Evolutionary conservation across 2,888 invertebrate genomes (phyloP), one percentile per base, ranked within the genome.

Genomic region (Platycheirus rosarum): DNA sequence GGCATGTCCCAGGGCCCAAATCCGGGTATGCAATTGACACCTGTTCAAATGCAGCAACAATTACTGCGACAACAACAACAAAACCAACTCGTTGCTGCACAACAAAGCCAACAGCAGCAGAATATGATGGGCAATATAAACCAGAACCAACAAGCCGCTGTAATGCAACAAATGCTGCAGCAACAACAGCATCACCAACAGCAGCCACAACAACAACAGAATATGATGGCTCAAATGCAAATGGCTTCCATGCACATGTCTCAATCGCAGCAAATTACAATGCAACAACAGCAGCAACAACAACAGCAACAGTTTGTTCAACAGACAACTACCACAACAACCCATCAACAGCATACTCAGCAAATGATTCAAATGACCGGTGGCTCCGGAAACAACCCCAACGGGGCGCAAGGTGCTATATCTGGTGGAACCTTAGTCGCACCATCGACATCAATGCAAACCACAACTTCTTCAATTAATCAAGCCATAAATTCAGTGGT

Each of bases 241-340:
- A 92, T 93, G 92, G 91, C 93, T 84, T 93, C 92, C 86, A 93
- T 95, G 87, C 94, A 94, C 88, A 94, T 95, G 94, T 92, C 92
- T 86, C 94, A 94, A 89, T 92, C 93, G 4, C 94, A 94, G 87
- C 93, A 93, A 85, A 92, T 94, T 89, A 92, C 93, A 16, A 92
- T 94, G 89, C 92, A 88, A 85, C 88, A 88, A 69, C 87, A 88
- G 84, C 89, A 89, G 57, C 88, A 87, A 62, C 87, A 85, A 26
- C 85, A 85, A 35, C 84, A 88, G 80, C 88, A 90, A 74, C 90
- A 90, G 85, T 90, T 89, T 70, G 89, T 89, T 71, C 90, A 90
- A 70, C 88, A 88, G 85, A 86, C 88, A 11, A 86, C 87, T 35
- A 75, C 88, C 74, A 88, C 89, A 37, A 86, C 88, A 35, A 87